Base-by-base conservation (phyloP, 2,888 invertebrate species). In the Drosophila gaucha region DNA sequence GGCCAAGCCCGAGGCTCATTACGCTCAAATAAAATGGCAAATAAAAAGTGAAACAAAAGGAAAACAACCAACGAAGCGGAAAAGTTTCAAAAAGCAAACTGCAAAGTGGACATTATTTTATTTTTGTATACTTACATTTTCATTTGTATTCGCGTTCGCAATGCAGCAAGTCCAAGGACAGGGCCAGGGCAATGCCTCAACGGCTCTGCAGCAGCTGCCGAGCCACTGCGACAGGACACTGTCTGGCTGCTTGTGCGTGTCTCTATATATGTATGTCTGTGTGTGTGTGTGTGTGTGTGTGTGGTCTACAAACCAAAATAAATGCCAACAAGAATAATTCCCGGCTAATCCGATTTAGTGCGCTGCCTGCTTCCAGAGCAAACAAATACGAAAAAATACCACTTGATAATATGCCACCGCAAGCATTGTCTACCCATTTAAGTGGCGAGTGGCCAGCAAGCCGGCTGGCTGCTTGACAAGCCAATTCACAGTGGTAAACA, bases 301-400 rank as follows among this genome's bases (percentile, higher is more conserved):
- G 52, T 50, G 28, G 28, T 46, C 9, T 35, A 44, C 60, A 58
- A 70, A 67, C 74, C 78, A 68, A 74, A 80, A 87, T 85, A 82
- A 82, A 82, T 88, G 76, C 88, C 88, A 87, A 80, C 87, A 84
- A 85, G 86, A 72, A 88, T 84, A 87, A 84, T 88, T 80, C 84
- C 51, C 47, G 67, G 66, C 67, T 88, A 84, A 84, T 88, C 89
- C 89, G 83, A 88, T 88, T 84, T 88, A 70, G 68, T 84, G 52
- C 78, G 70, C 67, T 68, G 78, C 68, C 65, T 52, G 54, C 63
- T 41, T 12, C 62, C 22, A 47, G 2, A 55, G 28, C 39, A 28
- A 28, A 22, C 51, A 41, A 36, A 36, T 16, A 51, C 59, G 33
- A 57, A 20, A 47, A 35, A 24, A 55, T 36, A 22, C 62, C 65